These are phyloP conservation scores for Anabas testudineus DNA, from an alignment of 2,797 vertebrate species.

Conservation along the genomic window DNA sequence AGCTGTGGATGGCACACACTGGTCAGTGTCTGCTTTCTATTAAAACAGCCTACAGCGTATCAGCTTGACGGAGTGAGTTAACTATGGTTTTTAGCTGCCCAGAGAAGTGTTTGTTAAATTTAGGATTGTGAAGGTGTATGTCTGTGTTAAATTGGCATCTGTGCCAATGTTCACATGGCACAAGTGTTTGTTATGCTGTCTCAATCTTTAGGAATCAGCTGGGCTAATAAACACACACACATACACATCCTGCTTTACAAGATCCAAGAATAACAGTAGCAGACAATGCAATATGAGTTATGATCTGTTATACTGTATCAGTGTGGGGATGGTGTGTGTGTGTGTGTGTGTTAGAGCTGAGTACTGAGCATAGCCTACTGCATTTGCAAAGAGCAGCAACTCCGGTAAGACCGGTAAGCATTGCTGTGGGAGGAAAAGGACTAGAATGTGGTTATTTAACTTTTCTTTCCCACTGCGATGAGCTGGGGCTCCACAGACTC, in stretches of 20 bases:
- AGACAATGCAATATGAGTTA: constrained; percentile 18
- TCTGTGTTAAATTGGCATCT: neutral
- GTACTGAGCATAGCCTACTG: neutral
- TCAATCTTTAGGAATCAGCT: neutral
- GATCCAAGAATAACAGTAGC: constrained; percentile 1
- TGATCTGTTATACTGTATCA: neutral
- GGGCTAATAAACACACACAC: neutral
- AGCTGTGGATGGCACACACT: constrained; percentile 29
- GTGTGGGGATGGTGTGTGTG: neutral
- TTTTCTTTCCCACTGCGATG: constrained; percentile 43
- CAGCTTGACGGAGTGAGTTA: constrained; percentile 11
- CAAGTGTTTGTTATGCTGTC: neutral
- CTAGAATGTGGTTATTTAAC: constrained; percentile 44
- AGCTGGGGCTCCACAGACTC: constrained; percentile 37
- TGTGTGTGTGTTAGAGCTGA: neutral
- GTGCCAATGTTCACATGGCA: neutral
- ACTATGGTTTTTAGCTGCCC: constrained; percentile 37
- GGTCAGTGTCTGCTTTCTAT: constrained; percentile 46
- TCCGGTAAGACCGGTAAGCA: constrained; percentile 27
- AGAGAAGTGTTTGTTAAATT: constrained; percentile 32
- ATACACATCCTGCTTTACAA: constrained; percentile 1
- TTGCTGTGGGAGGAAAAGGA: constrained; percentile 23
- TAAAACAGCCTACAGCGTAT: constrained; percentile 46
- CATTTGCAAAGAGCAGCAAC: constrained; percentile 34
- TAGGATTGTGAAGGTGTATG: constrained; percentile 5